Evolutionary conservation across 2,113 vertebrate genomes (phyloP).

Genomic region (Mormoops blainvillei): DNA sequence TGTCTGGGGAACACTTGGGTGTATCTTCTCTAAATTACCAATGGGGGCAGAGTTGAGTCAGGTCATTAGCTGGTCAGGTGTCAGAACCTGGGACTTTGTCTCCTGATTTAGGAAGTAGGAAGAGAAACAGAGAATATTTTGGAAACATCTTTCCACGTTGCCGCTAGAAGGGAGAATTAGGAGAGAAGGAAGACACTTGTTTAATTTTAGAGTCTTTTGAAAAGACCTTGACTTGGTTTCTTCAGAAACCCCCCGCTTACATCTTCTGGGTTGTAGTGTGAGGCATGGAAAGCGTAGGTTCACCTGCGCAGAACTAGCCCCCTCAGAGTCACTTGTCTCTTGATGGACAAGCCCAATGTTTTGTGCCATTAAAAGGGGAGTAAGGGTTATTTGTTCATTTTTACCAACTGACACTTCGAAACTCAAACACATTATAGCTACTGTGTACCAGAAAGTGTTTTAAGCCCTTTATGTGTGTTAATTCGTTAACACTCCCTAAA

Average conservation of each 20-base stretch:
- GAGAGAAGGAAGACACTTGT: not conserved
- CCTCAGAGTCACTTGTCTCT: not conserved
- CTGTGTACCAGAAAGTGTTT: not conserved
- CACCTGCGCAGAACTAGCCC: not conserved
- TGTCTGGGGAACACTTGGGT: not conserved
- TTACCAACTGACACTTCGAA: not conserved
- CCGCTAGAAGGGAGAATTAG: not conserved
- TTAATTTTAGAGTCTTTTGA: conserved; percentile 16
- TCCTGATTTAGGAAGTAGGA: not conserved
- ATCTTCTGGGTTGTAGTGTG: not conserved
- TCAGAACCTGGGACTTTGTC: not conserved
- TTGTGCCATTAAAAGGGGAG: not conserved
- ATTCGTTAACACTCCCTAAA: not conserved
- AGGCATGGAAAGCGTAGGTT: not conserved
- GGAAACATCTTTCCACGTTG: not conserved
- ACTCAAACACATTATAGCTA: not conserved
- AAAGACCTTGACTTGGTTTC: not conserved
- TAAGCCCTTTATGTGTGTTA: not conserved
- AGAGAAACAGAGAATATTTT: not conserved
- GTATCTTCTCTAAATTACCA: conserved; percentile 49
- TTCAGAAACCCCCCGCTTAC: not conserved
- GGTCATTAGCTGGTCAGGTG: not conserved
- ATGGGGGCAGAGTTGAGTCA: conserved; percentile 40
- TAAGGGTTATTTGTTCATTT: not conserved
- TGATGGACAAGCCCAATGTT: not conserved